Percentiles rank a stretch among this genome's conserved stretches.
Evolutionary conservation across 2,113 vertebrate species (phyloP).

Genomic region (Micromys minutus): DNA sequence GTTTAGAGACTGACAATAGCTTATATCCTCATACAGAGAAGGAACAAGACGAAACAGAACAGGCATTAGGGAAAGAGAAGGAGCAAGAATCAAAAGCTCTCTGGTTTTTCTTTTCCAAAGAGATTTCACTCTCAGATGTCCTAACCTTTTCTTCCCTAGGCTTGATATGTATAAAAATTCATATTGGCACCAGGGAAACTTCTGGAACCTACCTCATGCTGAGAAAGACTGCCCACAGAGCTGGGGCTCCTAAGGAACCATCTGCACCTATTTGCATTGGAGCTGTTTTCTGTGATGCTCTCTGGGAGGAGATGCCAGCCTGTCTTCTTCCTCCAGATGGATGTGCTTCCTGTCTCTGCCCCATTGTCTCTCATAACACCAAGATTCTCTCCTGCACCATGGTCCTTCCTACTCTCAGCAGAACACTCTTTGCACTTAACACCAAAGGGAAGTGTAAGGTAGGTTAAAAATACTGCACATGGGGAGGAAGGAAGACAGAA

Average conservation of each 20-base stretch:
- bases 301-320: background rate
- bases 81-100: background rate
- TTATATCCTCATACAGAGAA: background rate
- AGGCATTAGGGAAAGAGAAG: background rate
- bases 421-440: background rate
- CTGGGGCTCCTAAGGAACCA: background rate
- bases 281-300: background rate
- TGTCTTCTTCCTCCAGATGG: constrained; percentile 16
- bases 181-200: background rate
- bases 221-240: background rate
- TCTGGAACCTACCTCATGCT: background rate
- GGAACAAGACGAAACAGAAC: background rate
- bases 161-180: background rate
- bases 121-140: background rate
- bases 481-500: background rate
- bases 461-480: background rate
- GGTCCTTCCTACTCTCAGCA: background rate
- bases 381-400: background rate
- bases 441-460: background rate
- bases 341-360: constrained; percentile 16
- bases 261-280: background rate
- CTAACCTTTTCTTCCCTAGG: constrained; percentile 1
- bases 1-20: background rate
- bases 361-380: background rate
- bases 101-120: background rate